Conservation (phyloP, 2,797 vertebrate species). For the Urocyon cinereoargenteus region DNA sequence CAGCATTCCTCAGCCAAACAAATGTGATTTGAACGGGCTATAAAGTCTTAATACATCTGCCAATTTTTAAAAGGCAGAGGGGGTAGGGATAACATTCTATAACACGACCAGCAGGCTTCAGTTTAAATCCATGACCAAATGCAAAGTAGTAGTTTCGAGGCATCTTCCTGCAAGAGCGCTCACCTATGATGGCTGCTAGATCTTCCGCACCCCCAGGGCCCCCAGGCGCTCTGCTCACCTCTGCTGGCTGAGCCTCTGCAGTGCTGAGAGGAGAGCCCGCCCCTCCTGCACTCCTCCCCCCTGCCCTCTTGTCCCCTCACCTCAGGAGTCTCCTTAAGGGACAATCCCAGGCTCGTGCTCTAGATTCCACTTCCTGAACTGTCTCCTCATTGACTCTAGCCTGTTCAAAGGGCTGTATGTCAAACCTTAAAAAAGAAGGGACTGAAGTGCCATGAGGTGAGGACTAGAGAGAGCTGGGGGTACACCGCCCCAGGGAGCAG, state of each 20-base stretch:
- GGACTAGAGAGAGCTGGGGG: no score
- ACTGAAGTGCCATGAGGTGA: no score
- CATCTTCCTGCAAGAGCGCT: accelerated
- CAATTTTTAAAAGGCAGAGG: neutral
- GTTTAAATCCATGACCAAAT: neutral
- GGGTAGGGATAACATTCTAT: neutral
- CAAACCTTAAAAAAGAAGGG: neutral
- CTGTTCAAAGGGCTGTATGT: neutral
- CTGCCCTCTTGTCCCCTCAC: neutral
- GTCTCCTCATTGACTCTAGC: neutral
- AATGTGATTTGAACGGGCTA: neutral
- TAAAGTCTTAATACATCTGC: neutral
- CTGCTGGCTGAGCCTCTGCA: accelerated
- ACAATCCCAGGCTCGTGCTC: accelerated
- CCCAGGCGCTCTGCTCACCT: neutral
- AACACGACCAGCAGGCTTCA: neutral
- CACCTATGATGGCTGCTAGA: accelerated
- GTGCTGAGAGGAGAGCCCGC: no score
- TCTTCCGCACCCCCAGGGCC: accelerated
- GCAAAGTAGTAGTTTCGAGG: neutral
- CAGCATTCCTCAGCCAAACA: neutral
- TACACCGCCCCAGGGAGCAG: neutral
- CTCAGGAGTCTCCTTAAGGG: neutral
- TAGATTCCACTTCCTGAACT: neutral
- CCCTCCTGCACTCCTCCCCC: neutral